Base-by-base conservation (phyloP, 2,888 invertebrate genomes). In the Hyalella azteca region DNA sequence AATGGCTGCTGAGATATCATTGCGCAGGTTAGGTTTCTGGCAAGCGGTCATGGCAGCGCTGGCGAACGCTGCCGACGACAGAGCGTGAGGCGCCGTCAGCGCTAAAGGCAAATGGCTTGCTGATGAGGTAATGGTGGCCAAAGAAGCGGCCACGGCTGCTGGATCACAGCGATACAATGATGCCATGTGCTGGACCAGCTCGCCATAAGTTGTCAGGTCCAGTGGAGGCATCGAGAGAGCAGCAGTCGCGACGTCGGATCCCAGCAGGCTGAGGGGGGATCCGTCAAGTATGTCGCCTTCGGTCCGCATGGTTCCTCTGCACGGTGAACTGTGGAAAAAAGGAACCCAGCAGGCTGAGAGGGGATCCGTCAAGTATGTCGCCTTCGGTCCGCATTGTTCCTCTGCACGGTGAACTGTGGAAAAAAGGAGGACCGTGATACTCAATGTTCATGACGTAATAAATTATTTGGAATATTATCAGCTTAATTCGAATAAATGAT, bases 151-250 rank as follows among this genome's bases (percentile, higher is more conserved):
- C 49, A 84, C 75, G 29, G 84, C 81, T 5, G 82, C 80, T n/a
- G 84, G 82, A 48, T 84, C 84, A 29, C 80, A 84, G 3, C 80
- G 81, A 39, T 82, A 84, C 26, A 84, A 59, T 32, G 81, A 81
- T 60, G 84, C 82, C 81, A 84, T 79, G 26, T 84, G 84, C 32
- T 82, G 84, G 2, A 84, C 48, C 45, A 84, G 73, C 39, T 79
- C 77, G 3, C 79, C 78, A 73, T 84, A 84, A 22, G 78, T 73
- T 29, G 84, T 76, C n/a, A 84, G 79, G 81, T 84, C 84, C 15
- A 81, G 54, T 9, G 76, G 78, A 15, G 81, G 80, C 22, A 80
- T 75, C 32, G 79, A 73, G 36, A 29, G 54, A 48, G 73, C 32
- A 26, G 78, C 41, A 22, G 48, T 54, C 77, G 80, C 59, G 5